A percentile compares a stretch with the other conserved stretches of the same genome.
phyloP scores from a whole-genome alignment of 1,140 invertebrate species.

The Wasmannia auropunctata region DNA sequence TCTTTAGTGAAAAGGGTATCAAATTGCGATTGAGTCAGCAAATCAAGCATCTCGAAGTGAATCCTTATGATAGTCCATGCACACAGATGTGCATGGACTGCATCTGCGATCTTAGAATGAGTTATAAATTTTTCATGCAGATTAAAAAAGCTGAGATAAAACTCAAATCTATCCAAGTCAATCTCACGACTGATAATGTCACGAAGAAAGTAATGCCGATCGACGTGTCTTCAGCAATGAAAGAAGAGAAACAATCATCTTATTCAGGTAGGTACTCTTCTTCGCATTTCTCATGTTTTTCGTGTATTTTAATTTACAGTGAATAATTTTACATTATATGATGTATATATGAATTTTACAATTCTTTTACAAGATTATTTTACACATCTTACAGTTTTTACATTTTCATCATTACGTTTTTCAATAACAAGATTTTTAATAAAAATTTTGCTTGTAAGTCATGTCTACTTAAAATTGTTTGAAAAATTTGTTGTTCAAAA shows the following conservation, averaged over 20 bases:
- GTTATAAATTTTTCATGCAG: slow-evolving; percentile 84
- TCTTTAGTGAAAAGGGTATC: slow-evolving; percentile 82
- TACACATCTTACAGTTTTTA: not conserved
- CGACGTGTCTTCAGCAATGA: not conserved
- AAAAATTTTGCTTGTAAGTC: not conserved
- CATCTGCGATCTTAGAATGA: slow-evolving; percentile 83
- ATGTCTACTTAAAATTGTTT: not conserved
- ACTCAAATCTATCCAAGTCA: slow-evolving; percentile 77
- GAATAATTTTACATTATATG: not conserved
- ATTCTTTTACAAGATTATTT: no score
- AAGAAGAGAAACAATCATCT: not conserved
- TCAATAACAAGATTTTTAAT: not conserved
- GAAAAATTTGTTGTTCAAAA: not conserved
- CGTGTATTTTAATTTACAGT: not conserved
- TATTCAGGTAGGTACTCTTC: slow-evolving; percentile 11
- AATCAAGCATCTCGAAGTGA: slow-evolving; percentile 82
- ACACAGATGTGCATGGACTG: slow-evolving; percentile 85
- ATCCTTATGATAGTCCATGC: slow-evolving; percentile 77
- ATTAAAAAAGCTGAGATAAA: slow-evolving; percentile 84
- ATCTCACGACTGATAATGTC: slow-evolving; percentile 61
- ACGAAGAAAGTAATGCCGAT: slow-evolving; percentile 38
- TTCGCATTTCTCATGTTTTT: not conserved
- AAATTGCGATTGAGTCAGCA: slow-evolving; percentile 83
- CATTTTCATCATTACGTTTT: not conserved
- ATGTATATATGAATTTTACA: no score